A percentile compares a stretch with the other conserved stretches of the same genome.
Evolutionary conservation across 2,113 vertebrate species (phyloP).

Genomic region (Oplegnathus fasciatus): DNA sequence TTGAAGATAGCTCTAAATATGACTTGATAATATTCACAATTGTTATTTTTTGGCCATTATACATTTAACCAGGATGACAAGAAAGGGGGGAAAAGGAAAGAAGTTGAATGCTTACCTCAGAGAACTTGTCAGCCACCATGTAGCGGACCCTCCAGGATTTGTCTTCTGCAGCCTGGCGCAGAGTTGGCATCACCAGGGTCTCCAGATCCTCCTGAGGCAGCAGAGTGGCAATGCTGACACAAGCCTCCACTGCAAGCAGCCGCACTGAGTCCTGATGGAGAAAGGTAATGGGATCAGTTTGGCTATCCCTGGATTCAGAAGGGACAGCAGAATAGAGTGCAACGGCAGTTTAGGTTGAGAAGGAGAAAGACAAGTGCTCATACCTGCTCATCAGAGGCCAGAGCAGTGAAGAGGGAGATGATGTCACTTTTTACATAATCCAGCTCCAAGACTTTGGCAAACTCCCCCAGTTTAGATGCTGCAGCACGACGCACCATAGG

Average conservation of each 20-base stretch:
- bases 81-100: background rate
- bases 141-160: constrained; percentile 96
- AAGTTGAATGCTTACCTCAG: constrained; percentile 83
- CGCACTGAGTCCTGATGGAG: constrained; percentile 89
- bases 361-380: background rate
- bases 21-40: background rate
- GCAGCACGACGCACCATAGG: constrained; percentile 94
- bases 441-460: constrained; percentile 93
- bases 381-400: constrained; percentile 95
- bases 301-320: background rate
- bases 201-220: constrained; percentile 91
- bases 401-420: constrained; percentile 91
- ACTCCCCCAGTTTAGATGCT: constrained; percentile 93
- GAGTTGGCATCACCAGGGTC: constrained; percentile 90
- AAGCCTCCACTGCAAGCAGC: constrained; percentile 91
- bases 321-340: background rate
- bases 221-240: constrained; percentile 91
- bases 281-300: background rate
- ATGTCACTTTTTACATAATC: constrained; percentile 94
- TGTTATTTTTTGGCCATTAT: background rate
- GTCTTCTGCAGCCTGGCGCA: constrained; percentile 91
- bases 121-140: constrained; percentile 96
- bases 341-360: background rate
- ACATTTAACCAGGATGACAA: background rate
- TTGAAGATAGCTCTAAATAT: background rate